These are phyloP conservation scores for Carcinoscorpius rotundicauda DNA, from an alignment of 1,140 invertebrate species.

Conservation along the genomic window DNA sequence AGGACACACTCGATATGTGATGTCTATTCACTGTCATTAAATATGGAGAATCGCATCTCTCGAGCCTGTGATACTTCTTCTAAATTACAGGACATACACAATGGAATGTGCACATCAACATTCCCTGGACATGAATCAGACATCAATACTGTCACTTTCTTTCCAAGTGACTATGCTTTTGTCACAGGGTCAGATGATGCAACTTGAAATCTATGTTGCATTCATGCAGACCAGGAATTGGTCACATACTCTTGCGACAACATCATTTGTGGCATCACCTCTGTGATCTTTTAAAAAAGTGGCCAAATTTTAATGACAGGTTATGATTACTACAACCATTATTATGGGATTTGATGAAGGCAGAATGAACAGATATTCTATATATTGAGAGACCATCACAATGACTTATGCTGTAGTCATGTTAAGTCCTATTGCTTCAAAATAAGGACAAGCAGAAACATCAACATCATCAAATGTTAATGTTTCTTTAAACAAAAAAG, in stretches of 20 bases:
- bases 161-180: conserved; percentile 92
- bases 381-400: no score
- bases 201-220: conserved; percentile 93
- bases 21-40: conserved; percentile 92
- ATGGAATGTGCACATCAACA: conserved; percentile 93
- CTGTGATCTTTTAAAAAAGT: conserved; percentile 93
- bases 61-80: conserved; percentile 96
- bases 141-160: conserved; percentile 97
- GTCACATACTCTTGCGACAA: conserved; percentile 98
- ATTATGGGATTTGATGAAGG: conserved; percentile 98
- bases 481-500: no score
- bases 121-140: conserved; percentile 98
- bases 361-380: conserved; percentile 77
- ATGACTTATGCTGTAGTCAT: no score
- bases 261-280: conserved; percentile 97
- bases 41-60: conserved; percentile 92
- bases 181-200: conserved; percentile 97
- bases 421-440: no score
- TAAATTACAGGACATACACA: conserved; percentile 95
- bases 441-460: no score
- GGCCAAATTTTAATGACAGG: conserved; percentile 89
- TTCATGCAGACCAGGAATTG: conserved; percentile 84
- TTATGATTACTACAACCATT: conserved; percentile 98
- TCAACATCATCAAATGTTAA: no score
- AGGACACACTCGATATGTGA: conserved; percentile 95